phyloP scores from a whole-genome alignment of 37 sponge, comb jelly and placozoan genomes.

The Spongilla lacustris region DNA sequence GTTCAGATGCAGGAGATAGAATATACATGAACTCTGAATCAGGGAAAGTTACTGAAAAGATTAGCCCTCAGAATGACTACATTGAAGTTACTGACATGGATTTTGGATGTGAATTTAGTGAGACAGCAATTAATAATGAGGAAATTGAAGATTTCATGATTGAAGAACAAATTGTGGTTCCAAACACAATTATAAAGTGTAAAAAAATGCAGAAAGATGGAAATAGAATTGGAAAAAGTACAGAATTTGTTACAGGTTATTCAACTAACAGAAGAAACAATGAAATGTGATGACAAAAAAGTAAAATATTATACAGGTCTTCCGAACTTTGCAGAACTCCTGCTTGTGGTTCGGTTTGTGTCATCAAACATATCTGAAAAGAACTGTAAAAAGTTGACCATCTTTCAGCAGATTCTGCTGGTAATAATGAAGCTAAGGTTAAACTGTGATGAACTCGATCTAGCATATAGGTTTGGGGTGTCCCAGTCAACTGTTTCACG shows the following conservation, averaged over 20 bases:
- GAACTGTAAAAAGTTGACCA: slow-evolving; percentile 4
- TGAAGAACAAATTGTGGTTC: no score
- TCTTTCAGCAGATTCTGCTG: slow-evolving; percentile 63
- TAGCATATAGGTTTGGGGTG: slow-evolving; percentile 50
- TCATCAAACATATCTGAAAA: not conserved
- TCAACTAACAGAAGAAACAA: no score
- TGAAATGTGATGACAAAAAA: not conserved
- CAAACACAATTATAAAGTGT: no score
- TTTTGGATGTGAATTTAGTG: no score
- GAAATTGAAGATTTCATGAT: no score
- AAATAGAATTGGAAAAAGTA: no score
- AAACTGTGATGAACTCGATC: slow-evolving; percentile 21
- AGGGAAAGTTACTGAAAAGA: no score
- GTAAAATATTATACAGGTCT: slow-evolving; percentile 48
- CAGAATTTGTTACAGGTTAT: no score
- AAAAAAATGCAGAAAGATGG: no score
- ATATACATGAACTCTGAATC: not conserved
- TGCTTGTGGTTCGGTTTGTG: not conserved
- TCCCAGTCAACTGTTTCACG: slow-evolving; percentile 44
- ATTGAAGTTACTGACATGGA: no score
- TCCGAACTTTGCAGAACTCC: slow-evolving; percentile 8
- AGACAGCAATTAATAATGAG: no score
- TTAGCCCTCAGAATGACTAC: no score
- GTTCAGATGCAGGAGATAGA: not conserved
- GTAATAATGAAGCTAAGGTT: slow-evolving; percentile 49